phyloP scores from a whole-genome alignment of 2,888 invertebrate genomes.

The Dasysyrphus albostriatus region DNA sequence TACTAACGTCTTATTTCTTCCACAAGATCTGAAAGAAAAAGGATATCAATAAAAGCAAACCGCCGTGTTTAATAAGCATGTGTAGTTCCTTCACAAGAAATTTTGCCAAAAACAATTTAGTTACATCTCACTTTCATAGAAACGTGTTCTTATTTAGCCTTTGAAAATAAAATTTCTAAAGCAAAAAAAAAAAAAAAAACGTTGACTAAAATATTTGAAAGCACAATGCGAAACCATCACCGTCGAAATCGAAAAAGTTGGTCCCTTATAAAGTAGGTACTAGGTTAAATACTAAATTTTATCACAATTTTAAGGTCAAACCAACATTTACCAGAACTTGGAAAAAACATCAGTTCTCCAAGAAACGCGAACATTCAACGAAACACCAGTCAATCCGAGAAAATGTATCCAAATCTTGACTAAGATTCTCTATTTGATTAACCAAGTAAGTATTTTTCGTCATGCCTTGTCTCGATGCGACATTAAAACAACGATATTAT shows the following conservation, averaged over 20 bases:
- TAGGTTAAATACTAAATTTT: neutral
- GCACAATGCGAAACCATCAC: neutral
- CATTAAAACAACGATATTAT: neutral
- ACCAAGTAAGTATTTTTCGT: constrained; percentile 87
- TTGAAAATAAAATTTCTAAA: constrained; percentile 8
- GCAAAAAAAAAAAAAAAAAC: neutral
- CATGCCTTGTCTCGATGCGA: neutral
- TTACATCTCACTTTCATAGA: constrained; percentile 11
- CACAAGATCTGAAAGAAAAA: too few species aligned
- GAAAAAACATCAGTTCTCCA: constrained; percentile 99
- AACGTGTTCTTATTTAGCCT: constrained; percentile 15
- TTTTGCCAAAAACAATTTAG: neutral
- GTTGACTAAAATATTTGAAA: neutral
- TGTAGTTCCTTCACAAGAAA: neutral
- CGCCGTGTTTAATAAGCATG: too few species aligned
- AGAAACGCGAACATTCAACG: constrained; percentile 98
- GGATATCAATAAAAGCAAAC: too few species aligned
- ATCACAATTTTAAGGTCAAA: constrained; percentile 85
- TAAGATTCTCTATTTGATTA: constrained; percentile 97
- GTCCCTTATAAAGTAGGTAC: neutral
- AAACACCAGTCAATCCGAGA: constrained; percentile 97
- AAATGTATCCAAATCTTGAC: constrained; percentile 98
- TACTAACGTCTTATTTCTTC: too few species aligned
- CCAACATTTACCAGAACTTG: constrained; percentile 95
- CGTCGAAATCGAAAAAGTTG: neutral